Evolutionary conservation across 92 coral and sea anemone species (phyloP).

Genomic region (Palythoa grandiflora): DNA sequence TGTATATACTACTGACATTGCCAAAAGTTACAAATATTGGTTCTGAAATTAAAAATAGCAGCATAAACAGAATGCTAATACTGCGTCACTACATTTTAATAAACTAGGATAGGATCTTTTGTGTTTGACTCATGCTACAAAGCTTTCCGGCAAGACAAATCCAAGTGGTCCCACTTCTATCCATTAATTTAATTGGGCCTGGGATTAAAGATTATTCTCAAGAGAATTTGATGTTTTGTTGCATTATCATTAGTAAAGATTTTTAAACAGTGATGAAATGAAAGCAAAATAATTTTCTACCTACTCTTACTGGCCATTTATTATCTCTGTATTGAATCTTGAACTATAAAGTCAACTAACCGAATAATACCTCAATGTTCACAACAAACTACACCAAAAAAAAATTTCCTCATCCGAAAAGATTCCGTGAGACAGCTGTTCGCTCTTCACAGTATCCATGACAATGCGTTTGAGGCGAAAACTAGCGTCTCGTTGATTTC

Average conservation of each 20-base stretch:
- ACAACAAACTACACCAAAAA: no score
- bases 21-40: no score
- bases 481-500: not conserved
- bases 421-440: not conserved
- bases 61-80: not conserved
- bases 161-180: not conserved
- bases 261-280: not conserved
- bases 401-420: not conserved
- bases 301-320: not conserved
- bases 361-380: not conserved
- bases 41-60: no score
- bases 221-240: not conserved
- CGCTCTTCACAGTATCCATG: not conserved
- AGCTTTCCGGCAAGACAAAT: not conserved
- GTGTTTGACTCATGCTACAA: not conserved
- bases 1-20: no score
- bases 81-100: no score
- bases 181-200: not conserved
- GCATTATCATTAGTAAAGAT: no score
- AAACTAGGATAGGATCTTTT: not conserved
- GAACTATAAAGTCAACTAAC: not conserved
- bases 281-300: no score
- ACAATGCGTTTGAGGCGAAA: not conserved
- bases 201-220: not conserved
- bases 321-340: not conserved